These are phyloP conservation scores for Nothocercus julius DNA, from an alignment of 2,113 vertebrate species.

Conservation along the genomic window DNA sequence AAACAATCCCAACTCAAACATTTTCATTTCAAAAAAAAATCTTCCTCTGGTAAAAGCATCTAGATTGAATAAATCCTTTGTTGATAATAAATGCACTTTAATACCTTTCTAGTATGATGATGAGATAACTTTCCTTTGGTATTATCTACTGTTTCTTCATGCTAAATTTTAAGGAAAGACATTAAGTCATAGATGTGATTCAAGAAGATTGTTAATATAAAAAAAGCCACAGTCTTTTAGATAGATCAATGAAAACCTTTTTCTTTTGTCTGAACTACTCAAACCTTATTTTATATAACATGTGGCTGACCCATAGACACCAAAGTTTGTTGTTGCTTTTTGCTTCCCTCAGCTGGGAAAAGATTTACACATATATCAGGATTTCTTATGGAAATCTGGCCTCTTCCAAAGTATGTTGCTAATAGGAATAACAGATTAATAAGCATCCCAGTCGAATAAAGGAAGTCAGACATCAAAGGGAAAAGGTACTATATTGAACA, in stretches of 20 bases:
- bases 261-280: background rate
- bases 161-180: background rate
- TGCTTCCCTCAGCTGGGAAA: background rate
- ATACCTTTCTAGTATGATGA: background rate
- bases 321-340: background rate
- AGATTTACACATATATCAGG: background rate
- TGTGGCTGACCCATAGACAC: background rate
- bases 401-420: conserved; percentile 11
- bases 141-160: background rate
- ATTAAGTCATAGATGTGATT: background rate
- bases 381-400: conserved; percentile 1
- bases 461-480: conserved; percentile 2
- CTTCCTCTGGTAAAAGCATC: background rate
- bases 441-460: background rate
- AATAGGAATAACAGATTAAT: conserved; percentile 19
- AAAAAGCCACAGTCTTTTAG: background rate
- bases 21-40: background rate
- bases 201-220: background rate
- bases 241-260: background rate
- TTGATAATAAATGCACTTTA: background rate
- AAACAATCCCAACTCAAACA: background rate
- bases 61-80: background rate
- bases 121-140: background rate
- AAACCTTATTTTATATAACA: background rate
- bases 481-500: background rate